Evolutionary conservation across 2,797 vertebrate genomes (phyloP).

Genomic region (Oreonectes daqikongensis): DNA sequence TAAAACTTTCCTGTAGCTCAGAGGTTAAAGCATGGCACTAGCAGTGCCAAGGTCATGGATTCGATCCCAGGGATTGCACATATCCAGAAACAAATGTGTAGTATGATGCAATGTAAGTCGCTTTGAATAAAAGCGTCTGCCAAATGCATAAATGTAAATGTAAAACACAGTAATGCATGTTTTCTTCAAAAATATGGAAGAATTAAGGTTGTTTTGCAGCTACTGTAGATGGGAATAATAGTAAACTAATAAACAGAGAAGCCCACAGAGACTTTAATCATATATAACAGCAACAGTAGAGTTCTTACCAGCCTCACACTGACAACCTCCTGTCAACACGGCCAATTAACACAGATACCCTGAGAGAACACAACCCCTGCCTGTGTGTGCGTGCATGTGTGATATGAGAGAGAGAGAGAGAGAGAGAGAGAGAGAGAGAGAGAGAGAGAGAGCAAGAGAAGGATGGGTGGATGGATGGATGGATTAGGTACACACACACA

Average conservation of each 20-base stretch:
- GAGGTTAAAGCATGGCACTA: too few species aligned
- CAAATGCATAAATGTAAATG: too few species aligned
- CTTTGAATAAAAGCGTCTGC: too few species aligned
- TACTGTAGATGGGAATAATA: not conserved
- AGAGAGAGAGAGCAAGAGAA: not conserved
- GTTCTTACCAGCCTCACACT: not conserved
- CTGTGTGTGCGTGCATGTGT: not conserved
- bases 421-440: not conserved
- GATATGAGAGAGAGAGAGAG: not conserved
- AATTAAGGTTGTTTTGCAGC: not conserved
- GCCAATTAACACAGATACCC: constrained; percentile 1
- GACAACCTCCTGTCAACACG: constrained; percentile 10
- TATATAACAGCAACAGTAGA: not conserved
- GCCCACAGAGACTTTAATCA: not conserved
- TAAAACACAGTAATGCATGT: not conserved
- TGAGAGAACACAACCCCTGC: not conserved
- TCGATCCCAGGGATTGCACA: too few species aligned
- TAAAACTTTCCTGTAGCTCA: too few species aligned
- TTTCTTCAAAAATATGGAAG: not conserved
- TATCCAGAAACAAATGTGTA: too few species aligned
- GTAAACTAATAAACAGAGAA: not conserved
- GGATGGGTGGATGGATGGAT: not conserved
- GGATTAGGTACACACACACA: not conserved
- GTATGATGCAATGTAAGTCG: too few species aligned
- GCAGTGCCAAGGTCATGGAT: too few species aligned